Percentiles rank a stretch among this genome's conserved stretches.
Conservation (phyloP, 2,113 vertebrate species). For the Peromyscus californicus region DNA sequence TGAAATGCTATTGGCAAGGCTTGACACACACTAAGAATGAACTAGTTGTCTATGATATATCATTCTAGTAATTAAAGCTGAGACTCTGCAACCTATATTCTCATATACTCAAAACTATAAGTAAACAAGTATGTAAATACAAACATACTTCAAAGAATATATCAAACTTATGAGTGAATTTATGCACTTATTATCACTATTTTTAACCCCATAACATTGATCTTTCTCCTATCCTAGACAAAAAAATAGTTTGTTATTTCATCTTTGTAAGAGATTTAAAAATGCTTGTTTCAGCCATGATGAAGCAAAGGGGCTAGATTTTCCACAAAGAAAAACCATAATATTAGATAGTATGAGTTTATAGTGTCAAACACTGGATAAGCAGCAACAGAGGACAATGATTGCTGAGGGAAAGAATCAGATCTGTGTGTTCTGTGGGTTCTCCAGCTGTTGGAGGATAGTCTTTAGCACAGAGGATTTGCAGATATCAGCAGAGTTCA, state of each 20-base stretch:
- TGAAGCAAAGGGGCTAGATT: neutral
- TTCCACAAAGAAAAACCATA: neutral
- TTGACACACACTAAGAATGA: neutral
- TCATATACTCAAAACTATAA: neutral
- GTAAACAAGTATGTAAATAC: neutral
- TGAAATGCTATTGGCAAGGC: neutral
- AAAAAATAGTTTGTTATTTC: neutral
- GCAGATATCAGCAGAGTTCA: neutral
- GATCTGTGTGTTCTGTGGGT: accelerated
- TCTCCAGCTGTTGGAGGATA: neutral
- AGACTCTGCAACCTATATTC: neutral
- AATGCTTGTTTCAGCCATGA: neutral
- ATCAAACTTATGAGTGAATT: neutral
- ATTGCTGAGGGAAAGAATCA: neutral
- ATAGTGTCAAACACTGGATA: neutral
- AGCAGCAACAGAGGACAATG: neutral
- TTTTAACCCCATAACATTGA: neutral
- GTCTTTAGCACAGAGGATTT: neutral
- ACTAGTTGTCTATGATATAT: neutral
- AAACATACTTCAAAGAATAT: neutral
- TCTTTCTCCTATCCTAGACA: neutral
- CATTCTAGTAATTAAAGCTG: neutral
- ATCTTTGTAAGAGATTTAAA: neutral
- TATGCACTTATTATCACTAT: neutral
- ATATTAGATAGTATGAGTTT: neutral